phyloP scores from a whole-genome alignment of 2,888 invertebrate species.

The Lucinisca nassula region DNA sequence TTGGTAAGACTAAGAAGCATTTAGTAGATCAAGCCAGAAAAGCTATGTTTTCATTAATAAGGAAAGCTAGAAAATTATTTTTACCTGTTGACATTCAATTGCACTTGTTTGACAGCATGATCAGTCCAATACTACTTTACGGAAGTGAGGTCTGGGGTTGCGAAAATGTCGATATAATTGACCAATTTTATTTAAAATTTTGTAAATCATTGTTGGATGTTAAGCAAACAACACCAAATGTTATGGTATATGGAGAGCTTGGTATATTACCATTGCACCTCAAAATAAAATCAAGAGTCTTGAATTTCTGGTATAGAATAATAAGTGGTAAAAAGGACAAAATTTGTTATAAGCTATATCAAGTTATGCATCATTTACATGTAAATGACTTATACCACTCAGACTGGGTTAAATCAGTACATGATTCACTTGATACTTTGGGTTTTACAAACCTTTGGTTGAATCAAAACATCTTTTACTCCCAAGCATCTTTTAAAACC shows the following conservation, averaged over 20 bases:
- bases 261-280: not conserved
- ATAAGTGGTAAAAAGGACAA: not conserved
- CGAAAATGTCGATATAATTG: slow-evolving; percentile 13
- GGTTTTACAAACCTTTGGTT: not conserved
- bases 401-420: not conserved
- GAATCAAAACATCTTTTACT: not conserved
- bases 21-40: not conserved
- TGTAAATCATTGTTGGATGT: not conserved
- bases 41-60: not conserved
- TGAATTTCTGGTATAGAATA: not conserved
- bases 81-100: slow-evolving; percentile 5
- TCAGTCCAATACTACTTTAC: not conserved
- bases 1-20: not conserved
- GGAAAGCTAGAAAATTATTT: slow-evolving; percentile 1
- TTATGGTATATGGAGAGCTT: not conserved
- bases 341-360: not conserved
- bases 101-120: slow-evolving; percentile 12
- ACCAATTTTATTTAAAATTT: slow-evolving; percentile 12
- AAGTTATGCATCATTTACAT: not conserved
- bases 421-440: not conserved
- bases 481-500: not conserved
- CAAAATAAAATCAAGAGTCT: not conserved
- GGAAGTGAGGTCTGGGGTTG: not conserved
- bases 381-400: not conserved
- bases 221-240: not conserved